These are phyloP conservation scores for Lota lota DNA, from an alignment of 2,113 vertebrate genomes.

Conservation along the genomic window DNA sequence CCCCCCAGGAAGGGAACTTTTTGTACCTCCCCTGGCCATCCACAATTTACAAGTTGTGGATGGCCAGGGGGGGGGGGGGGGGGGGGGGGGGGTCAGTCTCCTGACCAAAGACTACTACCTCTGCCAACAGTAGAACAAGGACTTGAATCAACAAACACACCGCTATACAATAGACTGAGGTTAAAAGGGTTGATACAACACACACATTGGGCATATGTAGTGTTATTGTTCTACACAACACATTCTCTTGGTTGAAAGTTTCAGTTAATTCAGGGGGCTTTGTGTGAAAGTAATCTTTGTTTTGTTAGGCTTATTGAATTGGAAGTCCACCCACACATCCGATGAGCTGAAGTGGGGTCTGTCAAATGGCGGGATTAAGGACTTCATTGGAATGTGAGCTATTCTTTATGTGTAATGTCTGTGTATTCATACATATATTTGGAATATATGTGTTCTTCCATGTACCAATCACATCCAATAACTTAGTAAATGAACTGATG, in stretches of 20 bases:
- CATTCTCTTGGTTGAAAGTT: neutral
- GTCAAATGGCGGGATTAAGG: slow-evolving; percentile 34
- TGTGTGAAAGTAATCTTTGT: slow-evolving; percentile 32
- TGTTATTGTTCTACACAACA: neutral
- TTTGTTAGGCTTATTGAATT: slow-evolving; percentile 40
- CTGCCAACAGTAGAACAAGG: no score
- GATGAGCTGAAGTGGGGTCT: slow-evolving; percentile 32
- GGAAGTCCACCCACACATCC: slow-evolving; percentile 45
- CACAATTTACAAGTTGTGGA: no score
- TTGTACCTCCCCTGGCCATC: no score
- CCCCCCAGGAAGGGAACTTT: no score
- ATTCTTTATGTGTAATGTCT: slow-evolving; percentile 10
- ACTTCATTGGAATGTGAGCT: slow-evolving; percentile 39
- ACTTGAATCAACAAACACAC: no score
- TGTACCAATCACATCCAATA: no score
- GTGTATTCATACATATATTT: neutral
- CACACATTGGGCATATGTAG: neutral
- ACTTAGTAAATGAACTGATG: no score
- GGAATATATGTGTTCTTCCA: neutral
- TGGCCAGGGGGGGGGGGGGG: no score
- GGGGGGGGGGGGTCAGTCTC: no score
- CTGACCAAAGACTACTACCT: no score
- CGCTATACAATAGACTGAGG: no score
- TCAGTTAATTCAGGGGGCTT: slow-evolving; percentile 12
- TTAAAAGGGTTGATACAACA: no score